Evolutionary conservation across 1,140 invertebrate genomes (phyloP), one percentile per base, ranked within the genome.

Genomic region (Drosophila repleta): DNA sequence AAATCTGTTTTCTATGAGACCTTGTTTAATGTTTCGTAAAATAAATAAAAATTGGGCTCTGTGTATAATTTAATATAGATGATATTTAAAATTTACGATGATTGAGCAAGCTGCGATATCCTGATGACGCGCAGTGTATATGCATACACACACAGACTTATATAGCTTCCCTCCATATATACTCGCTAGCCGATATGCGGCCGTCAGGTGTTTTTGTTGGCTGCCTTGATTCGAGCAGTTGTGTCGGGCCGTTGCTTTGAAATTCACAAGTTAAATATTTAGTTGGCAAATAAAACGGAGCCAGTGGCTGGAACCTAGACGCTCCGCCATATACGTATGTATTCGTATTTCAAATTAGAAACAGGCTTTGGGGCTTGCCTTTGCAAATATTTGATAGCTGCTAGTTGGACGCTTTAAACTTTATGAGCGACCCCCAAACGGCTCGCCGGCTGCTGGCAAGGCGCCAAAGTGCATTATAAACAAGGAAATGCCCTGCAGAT

Each of bases 181-280:
- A 72, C 80, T 43, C 66, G 41, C 56, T 45, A 51, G 24, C 61
- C 56, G 60, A 79, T 80, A 80, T 58, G 53, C 32, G 0, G 13
- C 29, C 39, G 37, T 56, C 18, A 63, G 46, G 29, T 67, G 68
- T 58, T 57, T 69, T 35, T 11, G 32, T 29, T 37, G 29, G n/a
- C 26, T 51, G 58, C 45, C 63, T 53, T 65, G 74, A 77, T 76
- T 77, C 64, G 57, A 58, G 24, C 32, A 11, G 55, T 53, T 53
- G 51, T 18, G 51, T 18, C 17, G 41, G 63, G 35, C 51, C 17
- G 43, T 61, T 73, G 78, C 78, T 80, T 80, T 81, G 72, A 80
- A 80, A 80, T 80, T 80, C 77, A 80, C 79, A 80, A 80, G 72
- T 80, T 76, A 80, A 80, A 80, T 80, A 80, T 80, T 80, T 76